A percentile compares a stretch with the other conserved stretches of the same genome.
Evolutionary conservation across 2,888 invertebrate genomes (phyloP).

Genomic region (Andrena bicolor): DNA sequence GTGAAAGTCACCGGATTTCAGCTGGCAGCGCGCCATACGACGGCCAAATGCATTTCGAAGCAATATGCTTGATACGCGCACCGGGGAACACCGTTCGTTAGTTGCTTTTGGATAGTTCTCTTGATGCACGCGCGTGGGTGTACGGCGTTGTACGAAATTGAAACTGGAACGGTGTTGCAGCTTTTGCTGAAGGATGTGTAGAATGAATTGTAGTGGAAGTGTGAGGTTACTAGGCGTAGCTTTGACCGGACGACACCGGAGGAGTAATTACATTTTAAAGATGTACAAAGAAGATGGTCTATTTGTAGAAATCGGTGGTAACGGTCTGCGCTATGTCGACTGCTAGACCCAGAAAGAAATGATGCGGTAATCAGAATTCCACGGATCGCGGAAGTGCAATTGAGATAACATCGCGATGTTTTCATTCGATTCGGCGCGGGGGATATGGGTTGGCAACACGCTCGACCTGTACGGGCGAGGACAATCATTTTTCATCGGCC

Average conservation of each 20-base stretch:
- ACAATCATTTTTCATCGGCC: slow-evolving; percentile 47
- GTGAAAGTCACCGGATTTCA: slow-evolving; percentile 64
- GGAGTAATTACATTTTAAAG: no score
- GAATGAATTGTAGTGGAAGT: slow-evolving; percentile 5
- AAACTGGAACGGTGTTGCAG: background rate
- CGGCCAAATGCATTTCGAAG: slow-evolving; percentile 50
- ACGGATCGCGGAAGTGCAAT: slow-evolving; percentile 65
- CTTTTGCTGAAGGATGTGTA: background rate
- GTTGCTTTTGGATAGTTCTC: background rate
- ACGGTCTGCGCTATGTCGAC: no score
- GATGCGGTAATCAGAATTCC: slow-evolving; percentile 41
- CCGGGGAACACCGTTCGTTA: background rate
- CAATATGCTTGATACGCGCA: slow-evolving; percentile 27
- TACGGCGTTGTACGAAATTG: background rate
- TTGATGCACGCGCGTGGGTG: background rate
- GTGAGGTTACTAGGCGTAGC: no score
- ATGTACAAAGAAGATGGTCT: no score
- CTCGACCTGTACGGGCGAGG: slow-evolving; percentile 28
- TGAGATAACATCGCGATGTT: slow-evolving; percentile 82
- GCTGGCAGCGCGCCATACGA: slow-evolving; percentile 62
- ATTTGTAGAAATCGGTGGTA: no score
- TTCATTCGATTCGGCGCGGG: slow-evolving; percentile 81
- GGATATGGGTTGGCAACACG: slow-evolving; percentile 67
- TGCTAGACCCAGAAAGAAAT: background rate
- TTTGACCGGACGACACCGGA: no score